Conservation (phyloP, 2,113 vertebrate species). For the Neogale vison region DNA sequence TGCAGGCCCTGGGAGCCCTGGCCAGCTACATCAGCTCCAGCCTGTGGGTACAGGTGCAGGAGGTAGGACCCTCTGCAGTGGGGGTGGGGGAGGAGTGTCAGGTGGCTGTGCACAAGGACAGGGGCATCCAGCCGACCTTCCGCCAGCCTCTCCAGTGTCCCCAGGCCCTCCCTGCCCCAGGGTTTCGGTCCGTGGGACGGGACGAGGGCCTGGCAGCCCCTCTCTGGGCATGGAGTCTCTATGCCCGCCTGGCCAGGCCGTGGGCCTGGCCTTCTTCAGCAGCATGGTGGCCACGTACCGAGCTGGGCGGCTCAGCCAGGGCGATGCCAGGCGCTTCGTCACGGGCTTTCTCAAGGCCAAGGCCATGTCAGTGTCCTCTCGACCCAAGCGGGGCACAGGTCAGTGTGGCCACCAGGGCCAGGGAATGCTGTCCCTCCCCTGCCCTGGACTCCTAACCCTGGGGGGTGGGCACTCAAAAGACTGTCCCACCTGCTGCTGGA, state of each 20-base stretch:
- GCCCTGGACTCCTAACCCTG: neutral
- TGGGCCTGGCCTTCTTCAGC: constrained; percentile 67
- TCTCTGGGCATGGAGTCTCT: neutral
- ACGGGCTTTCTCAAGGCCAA: constrained; percentile 31
- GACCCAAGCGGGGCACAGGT: constrained; percentile 65
- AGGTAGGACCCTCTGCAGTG: constrained; percentile 67
- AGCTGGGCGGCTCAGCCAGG: constrained; percentile 35
- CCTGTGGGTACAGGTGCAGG: constrained; percentile 67
- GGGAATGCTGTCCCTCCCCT: neutral
- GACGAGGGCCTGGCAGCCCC: neutral
- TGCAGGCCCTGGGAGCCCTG: constrained; percentile 73
- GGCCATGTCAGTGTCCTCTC: rapidly evolving
- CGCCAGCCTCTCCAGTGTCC: neutral
- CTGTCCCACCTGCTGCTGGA: neutral
- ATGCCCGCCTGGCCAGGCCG: constrained; percentile 64
- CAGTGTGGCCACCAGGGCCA: neutral
- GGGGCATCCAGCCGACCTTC: neutral
- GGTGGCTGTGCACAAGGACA: neutral
- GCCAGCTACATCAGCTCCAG: constrained; percentile 68
- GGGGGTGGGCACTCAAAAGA: neutral
- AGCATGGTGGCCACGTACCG: neutral
- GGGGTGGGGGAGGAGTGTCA: rapidly evolving
- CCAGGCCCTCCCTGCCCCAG: rapidly evolving
- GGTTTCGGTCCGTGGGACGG: neutral
- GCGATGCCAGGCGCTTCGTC: constrained; percentile 54